phyloP scores from a whole-genome alignment of 2,113 vertebrate genomes.

The Myrmecophaga tridactyla region DNA sequence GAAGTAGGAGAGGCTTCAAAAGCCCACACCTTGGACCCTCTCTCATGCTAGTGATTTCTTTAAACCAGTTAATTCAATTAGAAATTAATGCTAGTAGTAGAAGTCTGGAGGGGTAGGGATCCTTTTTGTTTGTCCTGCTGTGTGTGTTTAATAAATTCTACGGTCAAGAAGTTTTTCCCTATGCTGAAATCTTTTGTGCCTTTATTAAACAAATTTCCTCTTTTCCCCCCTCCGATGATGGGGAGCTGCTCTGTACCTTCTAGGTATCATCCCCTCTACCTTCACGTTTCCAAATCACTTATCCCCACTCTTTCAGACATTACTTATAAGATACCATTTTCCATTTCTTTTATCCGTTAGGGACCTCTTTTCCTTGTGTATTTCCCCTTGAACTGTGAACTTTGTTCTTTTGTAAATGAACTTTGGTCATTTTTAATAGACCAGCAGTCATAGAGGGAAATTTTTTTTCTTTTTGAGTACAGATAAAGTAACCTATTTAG shows the following conservation, averaged over 20 bases:
- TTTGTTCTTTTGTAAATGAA: constrained; percentile 41
- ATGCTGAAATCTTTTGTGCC: constrained; percentile 39
- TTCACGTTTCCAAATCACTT: background rate
- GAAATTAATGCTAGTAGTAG: background rate
- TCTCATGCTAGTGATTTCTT: background rate
- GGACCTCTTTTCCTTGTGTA: constrained; percentile 35
- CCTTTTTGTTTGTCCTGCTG: background rate
- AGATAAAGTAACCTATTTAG: constrained; percentile 49
- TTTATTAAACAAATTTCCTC: constrained; percentile 49
- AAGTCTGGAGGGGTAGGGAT: background rate
- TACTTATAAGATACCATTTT: constrained; percentile 1
- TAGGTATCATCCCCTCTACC: background rate
- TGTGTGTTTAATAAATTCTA: constrained; percentile 46
- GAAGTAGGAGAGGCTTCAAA: background rate
- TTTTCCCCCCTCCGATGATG: background rate
- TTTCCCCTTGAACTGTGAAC: constrained; percentile 58
- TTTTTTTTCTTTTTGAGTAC: constrained; percentile 42
- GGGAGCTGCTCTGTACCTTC: constrained; percentile 47
- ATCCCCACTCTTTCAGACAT: background rate
- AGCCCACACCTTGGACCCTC: background rate
- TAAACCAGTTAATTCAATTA: background rate
- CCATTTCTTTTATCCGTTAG: constrained; percentile 36
- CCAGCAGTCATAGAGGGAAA: background rate
- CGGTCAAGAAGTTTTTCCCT: constrained; percentile 6
- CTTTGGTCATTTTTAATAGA: constrained; percentile 47